These are phyloP conservation scores for Drosophila bifasciata DNA, from an alignment of 1,140 invertebrate genomes.

Conservation along the genomic window DNA sequence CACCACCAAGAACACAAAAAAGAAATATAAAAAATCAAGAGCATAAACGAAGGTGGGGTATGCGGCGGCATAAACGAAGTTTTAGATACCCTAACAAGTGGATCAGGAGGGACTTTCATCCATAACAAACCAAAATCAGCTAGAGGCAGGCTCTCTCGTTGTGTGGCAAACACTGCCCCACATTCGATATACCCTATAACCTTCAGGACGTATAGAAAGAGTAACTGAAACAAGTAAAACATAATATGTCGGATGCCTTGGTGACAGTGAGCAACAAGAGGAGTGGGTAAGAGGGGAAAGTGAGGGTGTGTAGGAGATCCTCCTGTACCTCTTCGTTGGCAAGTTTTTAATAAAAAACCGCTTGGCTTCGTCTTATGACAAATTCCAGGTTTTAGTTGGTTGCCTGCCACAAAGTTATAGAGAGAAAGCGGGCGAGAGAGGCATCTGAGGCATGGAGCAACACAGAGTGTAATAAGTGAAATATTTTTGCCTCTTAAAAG, in stretches of 20 bases:
- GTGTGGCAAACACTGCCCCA: no score
- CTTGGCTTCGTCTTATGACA: slow-evolving; percentile 59
- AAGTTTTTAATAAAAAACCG: slow-evolving; percentile 75
- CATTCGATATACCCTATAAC: no score
- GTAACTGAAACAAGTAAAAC: slow-evolving; percentile 15
- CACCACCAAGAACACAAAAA: slow-evolving; percentile 20
- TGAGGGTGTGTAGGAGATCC: no score
- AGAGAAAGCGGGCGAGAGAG: not conserved
- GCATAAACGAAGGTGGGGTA: slow-evolving; percentile 8
- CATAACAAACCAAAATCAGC: no score
- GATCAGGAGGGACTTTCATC: no score
- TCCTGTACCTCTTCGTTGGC: slow-evolving; percentile 17
- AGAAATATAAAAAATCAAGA: no score
- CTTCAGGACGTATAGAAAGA: no score
- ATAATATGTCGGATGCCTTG: slow-evolving; percentile 50
- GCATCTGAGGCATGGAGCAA: slow-evolving; percentile 2
- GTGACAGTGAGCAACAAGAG: slow-evolving; percentile 43
- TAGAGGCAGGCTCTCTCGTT: no score
- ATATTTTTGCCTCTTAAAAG: not conserved
- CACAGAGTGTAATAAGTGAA: slow-evolving; percentile 3
- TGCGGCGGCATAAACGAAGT: no score
- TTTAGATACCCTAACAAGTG: no score
- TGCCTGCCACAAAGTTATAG: slow-evolving; percentile 33
- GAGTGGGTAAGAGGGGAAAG: slow-evolving; percentile 23
- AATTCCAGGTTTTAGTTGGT: slow-evolving; percentile 55